Percentiles rank a stretch among this genome's conserved stretches.
phyloP scores from a whole-genome alignment of 2,797 vertebrate species.

The Arrhamphus sclerolepis region DNA sequence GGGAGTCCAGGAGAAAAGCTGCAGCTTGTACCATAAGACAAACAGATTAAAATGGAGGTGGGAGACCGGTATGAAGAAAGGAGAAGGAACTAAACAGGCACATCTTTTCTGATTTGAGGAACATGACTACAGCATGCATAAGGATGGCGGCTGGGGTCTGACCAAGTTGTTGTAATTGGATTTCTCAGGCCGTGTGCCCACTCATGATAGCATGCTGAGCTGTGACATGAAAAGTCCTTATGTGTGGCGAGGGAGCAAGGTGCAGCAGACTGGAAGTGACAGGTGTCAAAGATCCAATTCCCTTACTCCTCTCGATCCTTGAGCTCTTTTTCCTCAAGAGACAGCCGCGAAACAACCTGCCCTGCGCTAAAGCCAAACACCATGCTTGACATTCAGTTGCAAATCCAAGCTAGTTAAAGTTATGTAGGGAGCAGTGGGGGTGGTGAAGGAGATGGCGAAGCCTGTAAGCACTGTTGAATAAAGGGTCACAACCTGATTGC shows the following conservation, averaged over 20 bases:
- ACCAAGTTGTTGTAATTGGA: conserved; percentile 78
- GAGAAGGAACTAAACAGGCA: conserved; percentile 71
- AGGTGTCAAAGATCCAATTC: conserved; percentile 79
- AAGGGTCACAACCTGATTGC: conserved; percentile 62
- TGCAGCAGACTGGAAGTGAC: conserved; percentile 77
- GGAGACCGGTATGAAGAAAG: conserved; percentile 60
- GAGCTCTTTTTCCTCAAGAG: conserved; percentile 53
- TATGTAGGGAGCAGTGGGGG: conserved; percentile 37
- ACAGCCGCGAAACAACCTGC: conserved; percentile 52
- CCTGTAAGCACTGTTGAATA: conserved; percentile 33
- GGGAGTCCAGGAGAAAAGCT: conserved; percentile 39
- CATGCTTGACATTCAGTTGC: conserved; percentile 54
- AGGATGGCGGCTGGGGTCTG: conserved; percentile 69
- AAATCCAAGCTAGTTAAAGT: conserved; percentile 58
- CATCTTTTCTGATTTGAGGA: conserved; percentile 72
- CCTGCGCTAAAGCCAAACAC: conserved; percentile 58
- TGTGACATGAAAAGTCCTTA: conserved; percentile 81
- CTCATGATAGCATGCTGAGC: conserved; percentile 76
- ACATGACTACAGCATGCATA: conserved; percentile 68
- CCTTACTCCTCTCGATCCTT: conserved; percentile 54
- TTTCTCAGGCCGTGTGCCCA: conserved; percentile 73
- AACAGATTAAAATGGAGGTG: conserved; percentile 59
- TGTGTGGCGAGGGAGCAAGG: conserved; percentile 74
- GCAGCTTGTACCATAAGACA: conserved; percentile 45
- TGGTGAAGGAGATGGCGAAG: conserved; percentile 3